Evolutionary conservation across 2,888 invertebrate genomes (phyloP), one percentile per base, ranked within the genome.

Genomic region (Clitarchus hookeri): DNA sequence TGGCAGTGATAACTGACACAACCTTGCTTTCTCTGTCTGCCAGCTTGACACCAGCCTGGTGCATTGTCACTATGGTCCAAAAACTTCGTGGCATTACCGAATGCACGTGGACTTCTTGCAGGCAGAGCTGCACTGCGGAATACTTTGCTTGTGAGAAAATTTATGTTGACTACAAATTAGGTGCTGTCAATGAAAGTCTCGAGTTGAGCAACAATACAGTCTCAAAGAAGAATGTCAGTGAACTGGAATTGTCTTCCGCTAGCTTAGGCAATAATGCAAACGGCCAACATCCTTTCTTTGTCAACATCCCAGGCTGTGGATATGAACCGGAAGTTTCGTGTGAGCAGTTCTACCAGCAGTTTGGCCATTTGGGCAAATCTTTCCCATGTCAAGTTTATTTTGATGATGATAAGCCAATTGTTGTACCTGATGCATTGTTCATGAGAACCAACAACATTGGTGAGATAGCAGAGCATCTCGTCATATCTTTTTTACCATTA

Each of bases 71-170:
- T 25, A 83, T 84, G 36, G 86, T 86, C 48, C 85, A 82, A 53
- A 83, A 85, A 23, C 84, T 88, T 16, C 85, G 86, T 78, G 90
- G 90, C 8, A 87, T 89, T 44, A 89, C 90, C 84, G 89, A 90
- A 83, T 90, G 90, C 87, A 88, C 89, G 36, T 90, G 90, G 90
- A 90, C 90, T 83, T 90, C 90, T 16, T 91, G 91, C 88, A 88
- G 90, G 19, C 89, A 90, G 80, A 90, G 90, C 44, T 90, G 90
- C 87, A 90, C 91, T 6, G 89, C 90, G 13, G 89, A 89, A 83
- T 88, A 90, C 85, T 90, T 88, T 87, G 88, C 88, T 27, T 90
- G 90, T 86, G 88, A 88, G 86, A 90, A 90, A 83, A 89, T 90
- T 26, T 86, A 89, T 54, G 90, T 90, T 12, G 86, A 87, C 26